A percentile compares a stretch with the other conserved stretches of the same genome.
phyloP scores from a whole-genome alignment of 2,888 invertebrate species.

The Saturnia japonica region DNA sequence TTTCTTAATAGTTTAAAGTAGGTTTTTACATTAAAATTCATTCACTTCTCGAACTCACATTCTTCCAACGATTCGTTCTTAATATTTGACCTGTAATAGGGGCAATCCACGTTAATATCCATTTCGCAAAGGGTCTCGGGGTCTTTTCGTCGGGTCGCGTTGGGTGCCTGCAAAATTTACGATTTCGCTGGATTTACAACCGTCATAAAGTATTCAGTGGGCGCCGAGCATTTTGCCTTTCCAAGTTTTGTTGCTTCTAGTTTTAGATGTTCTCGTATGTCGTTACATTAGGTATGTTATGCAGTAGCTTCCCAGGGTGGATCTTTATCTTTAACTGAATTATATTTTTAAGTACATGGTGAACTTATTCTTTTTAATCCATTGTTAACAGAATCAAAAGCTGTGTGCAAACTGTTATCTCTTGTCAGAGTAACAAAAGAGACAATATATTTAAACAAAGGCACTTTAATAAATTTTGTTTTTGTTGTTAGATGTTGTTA shows the following conservation, averaged over 20 bases:
- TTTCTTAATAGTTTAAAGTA: neutral
- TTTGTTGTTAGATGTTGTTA: neutral
- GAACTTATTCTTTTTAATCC: neutral
- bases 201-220: slow-evolving; percentile 72
- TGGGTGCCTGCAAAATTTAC: slow-evolving; percentile 65
- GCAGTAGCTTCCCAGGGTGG: neutral
- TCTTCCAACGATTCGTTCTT: neutral
- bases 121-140: slow-evolving; percentile 54
- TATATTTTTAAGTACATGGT: neutral
- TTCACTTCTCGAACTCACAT: slow-evolving; percentile 20
- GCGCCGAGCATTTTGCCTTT: slow-evolving; percentile 44
- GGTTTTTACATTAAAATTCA: slow-evolving; percentile 11
- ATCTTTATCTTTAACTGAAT: neutral
- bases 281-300: slow-evolving; percentile 1
- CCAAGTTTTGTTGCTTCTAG: slow-evolving; percentile 41
- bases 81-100: slow-evolving; percentile 15
- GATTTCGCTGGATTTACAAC: slow-evolving; percentile 70
- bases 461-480: neutral
- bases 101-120: slow-evolving; percentile 46
- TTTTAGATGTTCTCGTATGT: slow-evolving; percentile 14
- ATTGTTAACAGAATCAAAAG: neutral
- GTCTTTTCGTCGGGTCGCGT: slow-evolving; percentile 52
- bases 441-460: neutral
- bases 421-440: neutral
- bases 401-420: neutral